Evolutionary conservation across 2,888 invertebrate species (phyloP).

Genomic region (Cosmopolites sordidus): DNA sequence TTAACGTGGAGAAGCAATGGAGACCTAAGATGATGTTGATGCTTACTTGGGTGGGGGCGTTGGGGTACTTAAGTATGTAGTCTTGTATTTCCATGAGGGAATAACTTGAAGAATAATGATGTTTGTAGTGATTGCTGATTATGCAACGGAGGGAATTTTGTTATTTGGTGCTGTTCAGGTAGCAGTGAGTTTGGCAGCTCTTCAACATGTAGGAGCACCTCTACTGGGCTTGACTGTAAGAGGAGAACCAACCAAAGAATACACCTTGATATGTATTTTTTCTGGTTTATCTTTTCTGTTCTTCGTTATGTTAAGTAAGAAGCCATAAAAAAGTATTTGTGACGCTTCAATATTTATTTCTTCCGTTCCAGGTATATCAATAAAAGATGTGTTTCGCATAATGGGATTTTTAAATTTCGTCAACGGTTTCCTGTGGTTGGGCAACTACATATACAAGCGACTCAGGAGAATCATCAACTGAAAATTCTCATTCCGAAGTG

Average conservation of each 20-base stretch:
- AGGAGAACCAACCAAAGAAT: slow-evolving; percentile 40
- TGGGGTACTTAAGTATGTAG: slow-evolving; percentile 57
- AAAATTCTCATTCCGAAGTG: too few species aligned
- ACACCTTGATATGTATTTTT: slow-evolving; percentile 37
- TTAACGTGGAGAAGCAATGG: slow-evolving; percentile 38
- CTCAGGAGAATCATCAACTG: slow-evolving; percentile 18
- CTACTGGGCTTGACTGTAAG: slow-evolving; percentile 39
- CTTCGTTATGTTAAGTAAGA: slow-evolving; percentile 41
- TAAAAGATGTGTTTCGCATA: slow-evolving; percentile 41
- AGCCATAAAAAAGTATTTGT: neutral
- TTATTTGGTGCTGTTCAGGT: slow-evolving; percentile 42
- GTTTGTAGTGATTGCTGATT: slow-evolving; percentile 42
- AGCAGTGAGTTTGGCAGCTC: slow-evolving; percentile 40
- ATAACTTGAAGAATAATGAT: too few species aligned
- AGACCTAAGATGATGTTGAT: slow-evolving; percentile 40
- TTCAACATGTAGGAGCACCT: slow-evolving; percentile 40
- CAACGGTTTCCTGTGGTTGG: slow-evolving; percentile 43
- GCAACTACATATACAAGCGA: slow-evolving; percentile 44
- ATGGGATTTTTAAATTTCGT: slow-evolving; percentile 44
- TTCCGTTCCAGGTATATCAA: slow-evolving; percentile 40
- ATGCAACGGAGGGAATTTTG: slow-evolving; percentile 35
- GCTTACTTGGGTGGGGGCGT: slow-evolving; percentile 52
- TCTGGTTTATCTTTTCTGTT: slow-evolving; percentile 39
- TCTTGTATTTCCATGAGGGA: neutral
- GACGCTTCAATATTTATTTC: neutral